These are phyloP conservation scores for Trypoxylus dichotomus DNA, from an alignment of 1,140 invertebrate genomes.

Conservation along the genomic window DNA sequence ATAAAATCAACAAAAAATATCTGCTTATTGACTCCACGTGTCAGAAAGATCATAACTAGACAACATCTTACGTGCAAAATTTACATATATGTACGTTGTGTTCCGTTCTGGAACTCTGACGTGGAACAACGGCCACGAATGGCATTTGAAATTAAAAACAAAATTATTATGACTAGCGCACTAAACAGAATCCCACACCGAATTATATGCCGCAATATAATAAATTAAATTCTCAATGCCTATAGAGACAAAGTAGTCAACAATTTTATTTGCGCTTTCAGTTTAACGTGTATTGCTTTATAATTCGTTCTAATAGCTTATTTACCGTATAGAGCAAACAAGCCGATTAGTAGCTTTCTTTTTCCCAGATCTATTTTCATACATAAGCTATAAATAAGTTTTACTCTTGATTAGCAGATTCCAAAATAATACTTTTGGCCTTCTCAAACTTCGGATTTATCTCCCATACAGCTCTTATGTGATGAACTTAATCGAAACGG, in stretches of 20 bases:
- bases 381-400: background rate
- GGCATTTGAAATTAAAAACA: background rate
- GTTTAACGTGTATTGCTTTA: background rate
- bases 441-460: no score
- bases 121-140: background rate
- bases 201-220: background rate
- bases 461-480: no score
- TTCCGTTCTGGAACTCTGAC: background rate
- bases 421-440: background rate
- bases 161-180: background rate
- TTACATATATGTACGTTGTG: background rate
- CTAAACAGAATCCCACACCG: background rate
- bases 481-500: no score
- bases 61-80: background rate
- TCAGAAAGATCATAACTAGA: background rate
- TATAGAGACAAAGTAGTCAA: background rate
- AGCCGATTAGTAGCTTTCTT: background rate
- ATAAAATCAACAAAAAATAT: background rate
- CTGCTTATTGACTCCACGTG: background rate
- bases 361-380: background rate
- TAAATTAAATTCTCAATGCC: background rate
- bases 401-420: background rate
- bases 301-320: background rate
- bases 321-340: background rate
- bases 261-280: background rate